Conservation (phyloP, 2,113 vertebrate genomes). For the Mesoclemmys tuberculata region DNA sequence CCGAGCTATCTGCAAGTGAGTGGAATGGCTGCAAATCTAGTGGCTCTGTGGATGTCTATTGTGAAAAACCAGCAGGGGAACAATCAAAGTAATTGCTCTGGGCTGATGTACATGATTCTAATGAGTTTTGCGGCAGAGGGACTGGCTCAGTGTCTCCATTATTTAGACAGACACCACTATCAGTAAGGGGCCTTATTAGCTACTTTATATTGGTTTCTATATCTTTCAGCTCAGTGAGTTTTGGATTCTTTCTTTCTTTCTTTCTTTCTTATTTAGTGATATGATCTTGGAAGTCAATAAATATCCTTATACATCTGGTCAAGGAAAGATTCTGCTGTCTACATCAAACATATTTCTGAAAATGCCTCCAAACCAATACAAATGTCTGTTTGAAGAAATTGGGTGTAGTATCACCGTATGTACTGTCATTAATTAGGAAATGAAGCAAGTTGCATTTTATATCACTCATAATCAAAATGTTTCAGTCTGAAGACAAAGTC, state of each 20-base stretch:
- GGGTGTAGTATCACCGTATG: constrained; percentile 71
- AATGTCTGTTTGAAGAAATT: constrained; percentile 71
- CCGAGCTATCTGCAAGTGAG: background rate
- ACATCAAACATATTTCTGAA: constrained; percentile 53
- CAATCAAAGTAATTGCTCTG: constrained; percentile 67
- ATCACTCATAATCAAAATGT: constrained; percentile 69
- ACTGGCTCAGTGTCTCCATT: constrained; percentile 26
- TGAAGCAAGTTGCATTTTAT: constrained; percentile 66
- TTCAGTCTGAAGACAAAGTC: constrained; percentile 19
- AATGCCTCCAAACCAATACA: constrained; percentile 67
- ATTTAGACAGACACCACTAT: constrained; percentile 66
- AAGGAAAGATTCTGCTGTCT: constrained; percentile 67
- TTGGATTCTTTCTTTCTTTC: constrained; percentile 31
- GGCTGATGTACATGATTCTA: constrained; percentile 28
- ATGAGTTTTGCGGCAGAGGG: constrained; percentile 48
- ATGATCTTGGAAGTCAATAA: constrained; percentile 68
- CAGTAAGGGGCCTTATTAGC: constrained; percentile 65
- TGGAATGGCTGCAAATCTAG: background rate
- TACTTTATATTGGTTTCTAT: constrained; percentile 55
- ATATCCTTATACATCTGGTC: constrained; percentile 70
- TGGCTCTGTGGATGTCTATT: constrained; percentile 14
- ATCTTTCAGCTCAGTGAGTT: constrained; percentile 49
- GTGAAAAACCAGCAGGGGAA: constrained; percentile 48
- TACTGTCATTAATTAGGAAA: constrained; percentile 73
- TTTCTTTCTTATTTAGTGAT: constrained; percentile 58